A percentile compares a stretch with the other conserved stretches of the same genome.
phyloP scores from a whole-genome alignment of 2,113 vertebrate species.

The Bambusicola thoracicus region DNA sequence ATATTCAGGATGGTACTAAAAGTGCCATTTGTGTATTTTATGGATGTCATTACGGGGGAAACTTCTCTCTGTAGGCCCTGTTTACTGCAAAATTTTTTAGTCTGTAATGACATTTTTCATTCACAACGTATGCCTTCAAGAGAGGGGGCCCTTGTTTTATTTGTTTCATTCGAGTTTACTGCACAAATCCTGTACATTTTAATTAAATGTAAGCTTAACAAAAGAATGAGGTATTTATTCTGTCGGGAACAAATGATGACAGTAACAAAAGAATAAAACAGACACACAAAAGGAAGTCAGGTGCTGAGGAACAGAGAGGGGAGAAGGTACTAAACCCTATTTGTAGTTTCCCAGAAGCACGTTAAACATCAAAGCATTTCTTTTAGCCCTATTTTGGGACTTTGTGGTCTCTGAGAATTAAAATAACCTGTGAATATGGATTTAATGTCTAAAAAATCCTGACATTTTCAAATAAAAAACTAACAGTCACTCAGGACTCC shows the following conservation, averaged over 20 bases:
- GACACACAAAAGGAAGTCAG: conserved; percentile 63
- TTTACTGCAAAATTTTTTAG: conserved; percentile 89
- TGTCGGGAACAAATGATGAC: conserved; percentile 71
- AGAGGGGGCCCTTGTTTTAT: conserved; percentile 88
- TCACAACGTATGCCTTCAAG: conserved; percentile 89
- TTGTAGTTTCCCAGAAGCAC: conserved; percentile 36
- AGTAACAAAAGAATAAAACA: conserved; percentile 65
- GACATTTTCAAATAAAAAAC: conserved; percentile 69
- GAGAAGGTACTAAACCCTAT: conserved; percentile 36
- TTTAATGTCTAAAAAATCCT: conserved; percentile 72
- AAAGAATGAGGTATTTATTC: conserved; percentile 85
- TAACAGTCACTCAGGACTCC: conserved; percentile 56
- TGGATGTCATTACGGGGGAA: conserved; percentile 88
- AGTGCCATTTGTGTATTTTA: conserved; percentile 91
- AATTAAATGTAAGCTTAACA: conserved; percentile 90
- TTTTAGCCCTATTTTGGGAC: conserved; percentile 58
- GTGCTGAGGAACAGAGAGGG: conserved; percentile 54
- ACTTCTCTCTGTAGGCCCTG: conserved; percentile 87
- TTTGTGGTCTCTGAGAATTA: conserved; percentile 66
- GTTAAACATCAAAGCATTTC: conserved; percentile 68
- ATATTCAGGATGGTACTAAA: conserved; percentile 89
- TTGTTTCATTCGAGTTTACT: conserved; percentile 86
- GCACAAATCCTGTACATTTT: conserved; percentile 89
- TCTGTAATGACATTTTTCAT: conserved; percentile 90
- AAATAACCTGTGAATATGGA: conserved; percentile 67